Evolutionary conservation across 2,113 vertebrate genomes (phyloP).

Genomic region (Leucoraja erinaceus): DNA sequence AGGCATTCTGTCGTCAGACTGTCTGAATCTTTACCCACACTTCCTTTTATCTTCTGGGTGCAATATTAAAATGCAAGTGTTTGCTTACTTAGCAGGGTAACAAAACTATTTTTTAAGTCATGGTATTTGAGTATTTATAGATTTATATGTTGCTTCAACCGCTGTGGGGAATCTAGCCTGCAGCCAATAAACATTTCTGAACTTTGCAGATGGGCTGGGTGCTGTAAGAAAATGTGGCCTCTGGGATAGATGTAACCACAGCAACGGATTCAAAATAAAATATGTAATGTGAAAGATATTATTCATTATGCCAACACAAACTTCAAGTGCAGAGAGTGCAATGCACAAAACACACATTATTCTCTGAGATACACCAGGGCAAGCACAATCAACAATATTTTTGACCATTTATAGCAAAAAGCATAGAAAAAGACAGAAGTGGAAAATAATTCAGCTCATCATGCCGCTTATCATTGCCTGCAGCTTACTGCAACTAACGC

Average conservation of each 20-base stretch:
- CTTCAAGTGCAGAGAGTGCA: neutral
- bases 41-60: neutral
- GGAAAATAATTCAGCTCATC: neutral
- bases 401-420: neutral
- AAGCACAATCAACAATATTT: neutral
- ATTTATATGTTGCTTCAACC: neutral
- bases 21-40: neutral
- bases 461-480: neutral
- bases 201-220: neutral
- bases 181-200: constrained; percentile 23
- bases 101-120: neutral
- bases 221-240: neutral
- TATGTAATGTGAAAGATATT: neutral
- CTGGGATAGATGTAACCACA: neutral
- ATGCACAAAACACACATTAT: neutral
- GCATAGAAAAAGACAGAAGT: neutral
- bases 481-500: neutral
- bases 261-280: neutral
- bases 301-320: neutral
- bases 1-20: neutral
- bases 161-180: neutral
- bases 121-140: constrained; percentile 15
- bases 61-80: neutral
- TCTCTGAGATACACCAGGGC: neutral
- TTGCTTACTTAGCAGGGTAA: neutral